phyloP scores from a whole-genome alignment of 92 coral and sea anemone species.

The Hydrozoanthus gracilis region DNA sequence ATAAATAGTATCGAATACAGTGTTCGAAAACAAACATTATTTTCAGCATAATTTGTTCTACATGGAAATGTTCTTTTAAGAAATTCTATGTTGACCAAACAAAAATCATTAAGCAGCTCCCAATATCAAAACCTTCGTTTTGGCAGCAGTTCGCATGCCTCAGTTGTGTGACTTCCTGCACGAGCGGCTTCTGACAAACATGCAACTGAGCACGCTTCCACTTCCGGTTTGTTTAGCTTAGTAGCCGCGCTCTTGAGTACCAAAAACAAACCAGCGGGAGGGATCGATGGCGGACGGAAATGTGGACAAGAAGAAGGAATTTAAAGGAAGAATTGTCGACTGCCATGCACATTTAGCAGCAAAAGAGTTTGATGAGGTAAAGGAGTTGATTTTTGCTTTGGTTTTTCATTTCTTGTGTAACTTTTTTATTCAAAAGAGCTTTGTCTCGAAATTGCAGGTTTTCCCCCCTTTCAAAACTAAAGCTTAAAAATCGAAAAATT shows the following conservation, averaged over 20 bases:
- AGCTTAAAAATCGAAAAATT: too few species aligned
- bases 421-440: not conserved
- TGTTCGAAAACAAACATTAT: too few species aligned
- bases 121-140: too few species aligned
- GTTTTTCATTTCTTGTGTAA: not conserved
- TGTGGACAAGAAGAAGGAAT: not conserved
- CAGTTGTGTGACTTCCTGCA: too few species aligned
- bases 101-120: too few species aligned
- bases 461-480: too few species aligned
- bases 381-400: not conserved
- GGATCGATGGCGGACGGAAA: slow-evolving; percentile 22
- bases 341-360: slow-evolving; percentile 49
- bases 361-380: slow-evolving; percentile 38
- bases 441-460: too few species aligned
- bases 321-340: slow-evolving; percentile 25
- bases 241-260: slow-evolving; percentile 3
- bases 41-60: too few species aligned
- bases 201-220: not conserved
- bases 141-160: too few species aligned
- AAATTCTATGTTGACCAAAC: too few species aligned
- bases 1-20: too few species aligned
- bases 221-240: not conserved
- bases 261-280: not conserved
- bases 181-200: not conserved
- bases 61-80: too few species aligned